Evolutionary conservation across 2,888 invertebrate genomes (phyloP), one percentile per base, ranked within the genome.

Genomic region (Drosophila nigricruria): DNA sequence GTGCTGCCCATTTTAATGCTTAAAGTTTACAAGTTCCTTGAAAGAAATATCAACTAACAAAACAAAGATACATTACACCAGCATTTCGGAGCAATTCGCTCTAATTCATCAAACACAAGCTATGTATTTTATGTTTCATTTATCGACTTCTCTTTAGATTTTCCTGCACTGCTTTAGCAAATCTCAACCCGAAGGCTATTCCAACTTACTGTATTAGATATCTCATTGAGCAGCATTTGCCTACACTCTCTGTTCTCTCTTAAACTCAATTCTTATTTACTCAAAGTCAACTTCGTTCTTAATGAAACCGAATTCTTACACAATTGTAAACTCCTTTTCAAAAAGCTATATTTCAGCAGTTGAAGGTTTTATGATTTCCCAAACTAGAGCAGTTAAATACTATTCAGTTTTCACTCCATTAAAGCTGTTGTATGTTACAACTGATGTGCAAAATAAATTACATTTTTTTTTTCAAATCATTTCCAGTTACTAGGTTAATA

Each of bases 391-490:
- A 32, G 16, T 6, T 14, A 16, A 50, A 52, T 25, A 14, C n/a
- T n/a, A 4, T 38, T 2, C 18, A 8, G 30, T 54, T 8, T 57
- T 4, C 14, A n/a, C 14, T 23, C 18, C 4, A 14, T 9, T 27
- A n/a, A 30, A 30, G 23, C 2, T 23, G 12, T 5, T 45, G 10
- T 0, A 16, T 10, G n/a, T 45, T 0, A 27, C 10, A 36, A 16
- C 23, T 49, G 9, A 42, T 12, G 3, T 38, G 36, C 9, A 38
- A 65, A 65, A 53, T 66, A 23, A n/a, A 52, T 54, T 20, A 50
- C 40, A 30, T 40, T 14, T 32, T 25, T 40, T 14, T 32, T 25
- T 4, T 8, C 20, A n/a, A 20, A 47, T 36, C 36, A 9, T 10
- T 30, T 3, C 25, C 32, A 47, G 34, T 23, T 42, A 6, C 49